Conservation (phyloP, 1,140 invertebrate species). For the Homarus americanus region DNA sequence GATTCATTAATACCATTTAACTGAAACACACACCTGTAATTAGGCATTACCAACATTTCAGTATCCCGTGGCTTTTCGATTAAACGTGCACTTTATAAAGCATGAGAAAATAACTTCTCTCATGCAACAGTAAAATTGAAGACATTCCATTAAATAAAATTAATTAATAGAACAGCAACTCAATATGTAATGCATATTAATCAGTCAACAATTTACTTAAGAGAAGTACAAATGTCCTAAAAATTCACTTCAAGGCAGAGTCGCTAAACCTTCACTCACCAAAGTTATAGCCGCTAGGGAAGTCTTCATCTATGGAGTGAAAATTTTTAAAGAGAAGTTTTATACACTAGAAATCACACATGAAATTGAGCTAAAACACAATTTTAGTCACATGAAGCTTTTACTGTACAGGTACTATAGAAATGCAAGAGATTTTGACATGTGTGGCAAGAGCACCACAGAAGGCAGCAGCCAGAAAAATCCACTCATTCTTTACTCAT, state of each 20-base stretch:
- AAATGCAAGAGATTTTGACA: too few relatives aligned
- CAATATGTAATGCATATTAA: too few relatives aligned
- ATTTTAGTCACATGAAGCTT: too few relatives aligned
- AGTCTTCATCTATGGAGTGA: conserved; percentile 50
- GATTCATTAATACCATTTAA: too few relatives aligned
- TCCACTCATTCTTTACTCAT: too few relatives aligned
- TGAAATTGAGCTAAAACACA: too few relatives aligned
- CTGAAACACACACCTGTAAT: too few relatives aligned
- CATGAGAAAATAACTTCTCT: not conserved
- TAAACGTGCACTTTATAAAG: not conserved
- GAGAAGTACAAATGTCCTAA: not conserved
- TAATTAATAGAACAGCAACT: not conserved
- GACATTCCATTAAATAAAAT: not conserved
- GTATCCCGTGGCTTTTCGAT: not conserved
- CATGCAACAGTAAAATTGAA: not conserved
- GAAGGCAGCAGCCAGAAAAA: too few relatives aligned
- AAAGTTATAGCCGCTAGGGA: conserved; percentile 37
- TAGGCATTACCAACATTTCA: too few relatives aligned
- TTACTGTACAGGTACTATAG: too few relatives aligned
- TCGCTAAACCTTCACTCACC: conserved; percentile 44
- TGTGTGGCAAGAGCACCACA: too few relatives aligned
- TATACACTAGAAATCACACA: too few relatives aligned
- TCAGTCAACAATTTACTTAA: not conserved
- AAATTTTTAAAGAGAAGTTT: conserved; percentile 14
- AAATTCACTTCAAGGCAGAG: not conserved